Base-by-base conservation (phyloP, 1,140 invertebrate species). In the Bombus huntii region DNA sequence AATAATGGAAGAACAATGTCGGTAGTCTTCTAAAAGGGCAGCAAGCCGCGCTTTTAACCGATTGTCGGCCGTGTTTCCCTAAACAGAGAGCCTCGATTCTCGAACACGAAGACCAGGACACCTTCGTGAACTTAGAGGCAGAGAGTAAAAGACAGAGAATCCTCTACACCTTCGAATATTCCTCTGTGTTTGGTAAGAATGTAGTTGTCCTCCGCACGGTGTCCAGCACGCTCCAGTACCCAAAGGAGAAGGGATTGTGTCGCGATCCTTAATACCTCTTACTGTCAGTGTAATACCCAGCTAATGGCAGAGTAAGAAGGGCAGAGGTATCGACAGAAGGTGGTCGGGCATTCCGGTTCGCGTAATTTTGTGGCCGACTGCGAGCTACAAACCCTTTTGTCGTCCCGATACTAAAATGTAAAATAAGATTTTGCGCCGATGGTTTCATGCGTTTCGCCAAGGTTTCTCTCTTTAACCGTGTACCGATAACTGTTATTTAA, bases 1-100 rank as follows among this genome's bases (percentile, higher is more conserved):
- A 92, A 94, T 95, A 92, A 94, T 89, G 89, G 90, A 93, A 93
- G 93, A 94, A 94, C 93, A 94, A 94, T 93, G 87, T 57, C 18
- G 44, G 22, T 10, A 77, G 74, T 2, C 68, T 87, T 86, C 89
- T 90, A 77, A 59, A 76, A 25, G 42, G 59, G 72, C 81, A 78
- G 75, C 71, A 31, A 74, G 53, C 74, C n/a, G 65, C 25, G 66
- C 39, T 44, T 79, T 62, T 28, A 74, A 53, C 90, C 92, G 88
- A 92, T 92, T 86, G 53, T 39, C 37, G 3, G 28, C 59, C 81
- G 78, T 90, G 92, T 93, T 92, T 86, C 86, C 86, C 90, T 85
- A 94, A 94, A 93, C 92, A 91, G 89, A 87, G 83, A 88, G 28
- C 39, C 15, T 87, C 73, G 70, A 34, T 79, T 62, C 18, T 15